Percentiles rank a stretch among this genome's conserved stretches.
These are phyloP conservation scores for Calidris pygmaea DNA, from an alignment of 2,113 vertebrate genomes.

Conservation along the genomic window DNA sequence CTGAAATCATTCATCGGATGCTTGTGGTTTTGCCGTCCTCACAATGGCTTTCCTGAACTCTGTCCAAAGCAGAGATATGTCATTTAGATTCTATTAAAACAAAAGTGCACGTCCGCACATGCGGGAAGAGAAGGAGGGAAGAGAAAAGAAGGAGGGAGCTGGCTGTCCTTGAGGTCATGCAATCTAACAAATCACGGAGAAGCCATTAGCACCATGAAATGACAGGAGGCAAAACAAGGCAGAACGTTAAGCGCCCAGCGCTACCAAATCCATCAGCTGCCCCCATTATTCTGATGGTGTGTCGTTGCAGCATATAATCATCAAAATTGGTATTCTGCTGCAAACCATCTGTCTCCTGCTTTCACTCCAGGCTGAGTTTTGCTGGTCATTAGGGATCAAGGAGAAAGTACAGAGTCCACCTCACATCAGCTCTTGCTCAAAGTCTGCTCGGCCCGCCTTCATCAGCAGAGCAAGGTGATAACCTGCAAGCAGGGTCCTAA, in stretches of 20 bases:
- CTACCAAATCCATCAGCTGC: neutral
- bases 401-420: neutral
- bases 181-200: neutral
- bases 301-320: conserved; percentile 25
- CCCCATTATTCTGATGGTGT: neutral
- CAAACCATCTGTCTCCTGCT: neutral
- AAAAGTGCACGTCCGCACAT: neutral
- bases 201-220: neutral
- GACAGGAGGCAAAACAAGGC: conserved; percentile 20
- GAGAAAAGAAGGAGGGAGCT: neutral
- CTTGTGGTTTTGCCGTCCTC: neutral
- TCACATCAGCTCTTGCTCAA: fast-evolving
- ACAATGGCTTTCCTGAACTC: conserved; percentile 4
- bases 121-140: neutral
- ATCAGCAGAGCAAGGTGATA: neutral
- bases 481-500: neutral
- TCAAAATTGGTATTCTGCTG: conserved; percentile 13
- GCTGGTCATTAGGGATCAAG: neutral
- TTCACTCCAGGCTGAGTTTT: neutral
- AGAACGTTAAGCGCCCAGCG: neutral
- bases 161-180: conserved; percentile 23
- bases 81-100: conserved; percentile 40
- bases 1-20: neutral
- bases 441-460: neutral
- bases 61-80: neutral